These are phyloP conservation scores for Rafetus swinhoei DNA, from an alignment of 2,113 vertebrate genomes.

Conservation along the genomic window DNA sequence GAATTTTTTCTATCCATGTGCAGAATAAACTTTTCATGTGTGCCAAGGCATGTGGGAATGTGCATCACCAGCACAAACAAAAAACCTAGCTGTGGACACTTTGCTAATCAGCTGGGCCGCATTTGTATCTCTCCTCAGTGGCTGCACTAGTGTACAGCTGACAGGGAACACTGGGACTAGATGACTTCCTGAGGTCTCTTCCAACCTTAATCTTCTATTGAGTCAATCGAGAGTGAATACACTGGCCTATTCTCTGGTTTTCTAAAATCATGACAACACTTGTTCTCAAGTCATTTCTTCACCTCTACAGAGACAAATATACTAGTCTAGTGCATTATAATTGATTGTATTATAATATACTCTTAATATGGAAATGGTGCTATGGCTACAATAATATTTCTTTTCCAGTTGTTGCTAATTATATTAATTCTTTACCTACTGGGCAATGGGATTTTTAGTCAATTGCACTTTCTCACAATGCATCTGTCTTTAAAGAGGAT, in stretches of 20 bases:
- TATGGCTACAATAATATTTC: not conserved
- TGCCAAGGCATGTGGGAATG: no score
- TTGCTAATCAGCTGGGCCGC: no score
- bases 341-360: not conserved
- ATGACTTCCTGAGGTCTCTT: no score
- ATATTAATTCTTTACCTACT: not conserved
- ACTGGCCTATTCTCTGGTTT: not conserved
- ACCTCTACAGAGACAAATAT: not conserved
- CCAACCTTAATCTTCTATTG: no score
- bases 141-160: no score
- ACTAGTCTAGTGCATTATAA: not conserved
- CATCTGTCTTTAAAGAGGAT: not conserved
- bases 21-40: no score
- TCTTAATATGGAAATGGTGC: not conserved
- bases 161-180: no score
- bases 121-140: no score
- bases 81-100: no score
- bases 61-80: no score
- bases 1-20: no score
- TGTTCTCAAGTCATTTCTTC: not conserved
- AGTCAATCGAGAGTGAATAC: not conserved
- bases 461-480: not conserved
- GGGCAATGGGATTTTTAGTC: not conserved
- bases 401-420: not conserved
- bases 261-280: not conserved